phyloP scores from a whole-genome alignment of 2,888 invertebrate species.

The Mylabris sibirica region DNA sequence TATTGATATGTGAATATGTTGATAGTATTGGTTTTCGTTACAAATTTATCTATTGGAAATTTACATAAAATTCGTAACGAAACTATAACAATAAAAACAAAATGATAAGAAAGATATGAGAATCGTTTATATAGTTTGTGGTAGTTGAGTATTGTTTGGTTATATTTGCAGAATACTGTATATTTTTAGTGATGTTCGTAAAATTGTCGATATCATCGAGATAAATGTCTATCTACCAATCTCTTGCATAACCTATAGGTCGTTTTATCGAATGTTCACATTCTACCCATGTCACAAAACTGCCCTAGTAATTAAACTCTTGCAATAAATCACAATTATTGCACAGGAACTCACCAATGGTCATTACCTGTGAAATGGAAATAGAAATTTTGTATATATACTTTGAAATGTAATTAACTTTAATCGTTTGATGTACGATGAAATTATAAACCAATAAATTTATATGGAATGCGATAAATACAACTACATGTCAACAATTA shows the following conservation, averaged over 20 bases:
- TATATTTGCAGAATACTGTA: slow-evolving; percentile 18
- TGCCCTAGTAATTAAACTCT: slow-evolving; percentile 39
- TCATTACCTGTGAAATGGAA: slow-evolving; percentile 35
- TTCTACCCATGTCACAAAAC: slow-evolving; percentile 33
- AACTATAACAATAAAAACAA: slow-evolving; percentile 25
- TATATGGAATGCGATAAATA: slow-evolving; percentile 44
- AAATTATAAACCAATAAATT: neutral
- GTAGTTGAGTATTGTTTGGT: slow-evolving; percentile 9
- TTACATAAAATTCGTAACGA: slow-evolving; percentile 26
- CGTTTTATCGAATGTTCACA: slow-evolving; percentile 30
- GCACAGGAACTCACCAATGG: slow-evolving; percentile 36
- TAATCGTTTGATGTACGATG: neutral
- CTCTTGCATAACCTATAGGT: slow-evolving; percentile 23
- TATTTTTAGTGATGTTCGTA: slow-evolving; percentile 20
- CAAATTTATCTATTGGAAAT: slow-evolving; percentile 24
- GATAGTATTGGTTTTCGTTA: neutral
- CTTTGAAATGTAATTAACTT: neutral
- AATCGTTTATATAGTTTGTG: slow-evolving; percentile 9
- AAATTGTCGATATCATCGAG: slow-evolving; percentile 25
- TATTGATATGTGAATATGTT: neutral
- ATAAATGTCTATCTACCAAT: slow-evolving; percentile 16
- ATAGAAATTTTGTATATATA: neutral
- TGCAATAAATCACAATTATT: slow-evolving; percentile 39
- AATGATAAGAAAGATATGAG: slow-evolving; percentile 22
- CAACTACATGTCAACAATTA: slow-evolving; percentile 40